phyloP scores from a whole-genome alignment of 1,140 invertebrate genomes.

The Apocrypta bakeri region DNA sequence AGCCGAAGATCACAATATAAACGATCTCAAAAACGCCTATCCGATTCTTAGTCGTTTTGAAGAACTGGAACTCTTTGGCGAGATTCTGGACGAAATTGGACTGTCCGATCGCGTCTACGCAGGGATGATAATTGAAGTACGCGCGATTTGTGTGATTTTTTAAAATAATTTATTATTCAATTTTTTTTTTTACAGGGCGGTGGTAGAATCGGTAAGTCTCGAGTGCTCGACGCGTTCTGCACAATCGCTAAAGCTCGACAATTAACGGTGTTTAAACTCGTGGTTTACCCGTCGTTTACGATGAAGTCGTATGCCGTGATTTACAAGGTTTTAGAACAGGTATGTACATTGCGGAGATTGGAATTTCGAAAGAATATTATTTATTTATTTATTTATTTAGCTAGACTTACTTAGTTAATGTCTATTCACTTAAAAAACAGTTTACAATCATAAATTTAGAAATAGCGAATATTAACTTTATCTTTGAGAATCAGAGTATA shows the following conservation, averaged over 20 bases:
- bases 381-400: background rate
- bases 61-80: constrained; percentile 63
- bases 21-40: constrained; percentile 48
- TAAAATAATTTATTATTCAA: constrained; percentile 13
- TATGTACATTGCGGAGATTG: too few species aligned
- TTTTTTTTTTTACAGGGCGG: constrained; percentile 62
- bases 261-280: constrained; percentile 64
- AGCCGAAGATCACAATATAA: background rate
- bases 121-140: constrained; percentile 66
- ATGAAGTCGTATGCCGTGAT: constrained; percentile 54
- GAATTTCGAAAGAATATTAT: constrained; percentile 47
- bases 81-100: constrained; percentile 63
- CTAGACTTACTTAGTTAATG: too few species aligned
- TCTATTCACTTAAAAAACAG: too few species aligned
- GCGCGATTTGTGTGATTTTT: constrained; percentile 30
- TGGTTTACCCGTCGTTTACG: constrained; percentile 54
- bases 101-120: constrained; percentile 58
- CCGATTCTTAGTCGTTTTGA: constrained; percentile 63
- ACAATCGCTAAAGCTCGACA: constrained; percentile 65
- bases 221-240: constrained; percentile 74
- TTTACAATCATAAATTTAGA: too few species aligned
- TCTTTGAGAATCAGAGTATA: too few species aligned
- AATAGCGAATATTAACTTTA: too few species aligned
- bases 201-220: constrained; percentile 74
- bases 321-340: constrained; percentile 57